Evolutionary conservation across 2,888 invertebrate species (phyloP), one percentile per base, ranked within the genome.

Genomic region (Aricia artaxerxes): DNA sequence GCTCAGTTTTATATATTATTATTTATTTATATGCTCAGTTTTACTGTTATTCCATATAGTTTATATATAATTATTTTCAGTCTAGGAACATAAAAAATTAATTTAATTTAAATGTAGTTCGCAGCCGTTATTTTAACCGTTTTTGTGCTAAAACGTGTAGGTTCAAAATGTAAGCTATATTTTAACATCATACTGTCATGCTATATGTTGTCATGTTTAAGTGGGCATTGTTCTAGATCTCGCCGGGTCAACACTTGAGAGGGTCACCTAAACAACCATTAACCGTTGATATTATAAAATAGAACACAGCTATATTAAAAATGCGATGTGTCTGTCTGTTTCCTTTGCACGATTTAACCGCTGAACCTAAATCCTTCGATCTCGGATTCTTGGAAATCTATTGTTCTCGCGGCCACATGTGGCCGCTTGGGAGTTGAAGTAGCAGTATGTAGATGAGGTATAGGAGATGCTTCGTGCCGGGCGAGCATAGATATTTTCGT

Each of bases 151-250:
- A 64, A 64, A 64, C 24, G 31, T 64, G 64, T 64, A 64, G 11
- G 64, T 24, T 31, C 7, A 31, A 31, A 31, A 64, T 64, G 35
- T 35, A 11, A 5, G 4, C 13, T 69, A 13, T 35, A 69, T 64
- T 64, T 64, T 13, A 5, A 4, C 69, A 69, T 24, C 61, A 61
- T 24, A 61, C 60, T n/a, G 6, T 24, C 61, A 9, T 61, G 4
- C 57, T 57, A 57, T 16, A 16, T 57, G 16, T 16, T 57, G 16
- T 13, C 16, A 24, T 61, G n/a, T 61, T n/a, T 69, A 69, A 69
- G 11, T 69, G 64, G 64, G 31, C 31, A 69, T 69, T 69, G 64
- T 69, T 69, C 64, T 69, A 69, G 64, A 69, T 31, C 64, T 69
- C 64, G 35, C 31, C 4, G 64, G 64, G 64, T 69, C 64, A 35